A percentile compares a stretch with the other conserved stretches of the same genome.
These are phyloP conservation scores for Baccha elongata DNA, from an alignment of 2,888 invertebrate genomes.

Conservation along the genomic window DNA sequence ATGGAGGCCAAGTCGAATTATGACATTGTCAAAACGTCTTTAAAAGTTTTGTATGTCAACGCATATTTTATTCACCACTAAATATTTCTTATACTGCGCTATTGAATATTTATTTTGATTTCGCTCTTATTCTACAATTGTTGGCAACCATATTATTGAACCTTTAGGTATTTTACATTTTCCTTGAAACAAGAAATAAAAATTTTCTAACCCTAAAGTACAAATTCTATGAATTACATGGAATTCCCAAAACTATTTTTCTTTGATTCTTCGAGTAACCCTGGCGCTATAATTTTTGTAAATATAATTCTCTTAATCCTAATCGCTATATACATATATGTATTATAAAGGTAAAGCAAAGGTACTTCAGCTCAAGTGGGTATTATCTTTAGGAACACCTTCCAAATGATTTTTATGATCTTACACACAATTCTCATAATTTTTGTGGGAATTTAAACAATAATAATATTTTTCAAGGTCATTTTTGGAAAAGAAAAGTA, in stretches of 20 bases:
- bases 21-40: no score
- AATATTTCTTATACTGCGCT: no score
- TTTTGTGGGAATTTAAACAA: constrained; percentile 48
- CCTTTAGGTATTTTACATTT: no score
- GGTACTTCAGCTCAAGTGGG: constrained; percentile 16
- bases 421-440: constrained; percentile 40
- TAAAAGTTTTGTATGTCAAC: no score
- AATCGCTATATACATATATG: background rate
- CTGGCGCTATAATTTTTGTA: background rate
- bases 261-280: background rate
- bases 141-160: constrained; percentile 2
- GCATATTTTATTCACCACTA: no score
- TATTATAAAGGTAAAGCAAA: background rate
- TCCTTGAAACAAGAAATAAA: no score
- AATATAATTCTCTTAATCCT: constrained; percentile 41
- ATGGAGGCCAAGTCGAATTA: no score
- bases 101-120: no score
- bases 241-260: constrained; percentile 21
- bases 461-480: constrained; percentile 51
- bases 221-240: constrained; percentile 16
- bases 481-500: constrained; percentile 27
- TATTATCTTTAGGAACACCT: constrained; percentile 27
- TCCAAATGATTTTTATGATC: constrained; percentile 22
- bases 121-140: background rate
- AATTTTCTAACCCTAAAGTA: background rate